Conservation (phyloP, 1,140 invertebrate species). For the Conus betulinus region DNA sequence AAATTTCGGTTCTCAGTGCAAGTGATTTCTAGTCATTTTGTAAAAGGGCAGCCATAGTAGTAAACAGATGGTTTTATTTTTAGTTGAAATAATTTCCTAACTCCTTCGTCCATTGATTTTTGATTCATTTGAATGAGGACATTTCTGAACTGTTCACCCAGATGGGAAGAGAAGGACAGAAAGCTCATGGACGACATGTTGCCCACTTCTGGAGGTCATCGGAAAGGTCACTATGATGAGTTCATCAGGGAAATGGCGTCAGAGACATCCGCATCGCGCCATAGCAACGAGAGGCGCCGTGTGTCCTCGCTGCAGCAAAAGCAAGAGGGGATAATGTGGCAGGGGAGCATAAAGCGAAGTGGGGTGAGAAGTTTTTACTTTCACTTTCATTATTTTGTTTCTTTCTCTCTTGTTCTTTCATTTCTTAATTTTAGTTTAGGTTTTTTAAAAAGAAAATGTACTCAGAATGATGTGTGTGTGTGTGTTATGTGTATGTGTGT, state of each 20-base stretch:
- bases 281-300: constrained; percentile 76
- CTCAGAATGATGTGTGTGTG: too few relatives aligned
- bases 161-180: constrained; percentile 70
- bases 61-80: too few relatives aligned
- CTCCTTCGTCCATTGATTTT: too few relatives aligned
- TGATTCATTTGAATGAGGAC: neutral
- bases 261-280: constrained; percentile 74
- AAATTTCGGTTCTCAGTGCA: too few relatives aligned
- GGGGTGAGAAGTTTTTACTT: neutral
- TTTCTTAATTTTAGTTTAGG: neutral
- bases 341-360: neutral
- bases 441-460: neutral
- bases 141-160: constrained; percentile 27
- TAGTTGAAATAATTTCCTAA: too few relatives aligned
- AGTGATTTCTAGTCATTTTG: too few relatives aligned
- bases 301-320: constrained; percentile 58
- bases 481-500: too few relatives aligned
- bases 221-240: constrained; percentile 68
- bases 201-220: constrained; percentile 74
- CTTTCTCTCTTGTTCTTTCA: neutral
- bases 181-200: constrained; percentile 76
- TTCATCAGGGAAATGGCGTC: constrained; percentile 71
- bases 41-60: too few relatives aligned
- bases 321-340: neutral
- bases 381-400: neutral